Evolutionary conservation across 2,797 vertebrate species (phyloP).

Genomic region (Danio aesculapii): DNA sequence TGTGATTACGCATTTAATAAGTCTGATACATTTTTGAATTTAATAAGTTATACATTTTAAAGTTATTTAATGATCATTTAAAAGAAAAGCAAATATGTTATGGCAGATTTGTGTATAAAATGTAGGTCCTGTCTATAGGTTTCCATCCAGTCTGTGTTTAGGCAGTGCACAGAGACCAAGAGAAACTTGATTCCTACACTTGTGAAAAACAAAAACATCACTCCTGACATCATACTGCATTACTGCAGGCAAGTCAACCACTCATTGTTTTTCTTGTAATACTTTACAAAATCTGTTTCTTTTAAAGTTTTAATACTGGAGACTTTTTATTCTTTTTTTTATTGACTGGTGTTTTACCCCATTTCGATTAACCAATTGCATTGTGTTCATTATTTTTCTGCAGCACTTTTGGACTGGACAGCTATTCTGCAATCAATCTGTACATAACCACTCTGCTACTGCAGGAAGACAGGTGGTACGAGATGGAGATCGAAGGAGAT

Average conservation of each 20-base stretch:
- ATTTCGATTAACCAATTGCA: too few species aligned
- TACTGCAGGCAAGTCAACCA: constrained; percentile 87
- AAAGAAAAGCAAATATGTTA: background rate
- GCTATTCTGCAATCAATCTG: constrained; percentile 86
- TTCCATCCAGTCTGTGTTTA: constrained; percentile 92
- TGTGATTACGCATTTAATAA: background rate
- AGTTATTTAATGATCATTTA: too few species aligned
- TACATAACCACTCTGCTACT: constrained; percentile 93
- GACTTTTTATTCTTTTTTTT: too few species aligned
- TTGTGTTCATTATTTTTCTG: constrained; percentile 14
- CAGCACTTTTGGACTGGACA: constrained; percentile 88
- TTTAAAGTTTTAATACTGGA: background rate
- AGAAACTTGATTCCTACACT: constrained; percentile 85
- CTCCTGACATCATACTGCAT: constrained; percentile 86
- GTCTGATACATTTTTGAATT: too few species aligned
- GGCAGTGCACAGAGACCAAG: constrained; percentile 86
- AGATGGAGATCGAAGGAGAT: constrained; percentile 32
- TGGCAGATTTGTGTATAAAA: background rate
- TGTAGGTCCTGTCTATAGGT: constrained; percentile 77
- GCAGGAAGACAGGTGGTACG: constrained; percentile 74
- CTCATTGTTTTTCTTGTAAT: background rate
- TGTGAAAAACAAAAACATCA: constrained; percentile 86
- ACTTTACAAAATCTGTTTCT: background rate
- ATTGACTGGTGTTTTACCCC: too few species aligned
- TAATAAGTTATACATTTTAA: too few species aligned